These are phyloP conservation scores for Pholis gunnellus DNA, from an alignment of 2,113 vertebrate genomes.

Conservation along the genomic window DNA sequence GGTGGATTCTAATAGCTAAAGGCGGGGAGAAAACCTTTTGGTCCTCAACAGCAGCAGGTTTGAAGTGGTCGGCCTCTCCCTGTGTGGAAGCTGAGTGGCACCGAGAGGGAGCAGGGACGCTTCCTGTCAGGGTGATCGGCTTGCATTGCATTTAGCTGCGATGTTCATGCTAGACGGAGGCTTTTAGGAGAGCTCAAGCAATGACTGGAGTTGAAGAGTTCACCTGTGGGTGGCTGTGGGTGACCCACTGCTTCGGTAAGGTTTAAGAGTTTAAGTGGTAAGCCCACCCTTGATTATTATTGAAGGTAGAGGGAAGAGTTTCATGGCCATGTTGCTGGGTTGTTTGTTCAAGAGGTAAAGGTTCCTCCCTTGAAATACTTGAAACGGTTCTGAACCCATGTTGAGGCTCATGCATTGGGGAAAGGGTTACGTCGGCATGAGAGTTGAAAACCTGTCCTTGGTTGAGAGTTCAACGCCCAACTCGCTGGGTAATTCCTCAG, in stretches of 20 bases:
- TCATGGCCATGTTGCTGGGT: constrained; percentile 21
- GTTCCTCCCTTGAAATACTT: constrained; percentile 13
- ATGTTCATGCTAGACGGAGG: constrained; percentile 46
- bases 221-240: neutral
- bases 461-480: constrained; percentile 60
- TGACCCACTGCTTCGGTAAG: constrained; percentile 20
- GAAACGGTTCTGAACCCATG: constrained; percentile 25
- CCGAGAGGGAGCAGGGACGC: constrained; percentile 17
- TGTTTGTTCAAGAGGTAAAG: constrained; percentile 27
- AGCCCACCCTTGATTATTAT: constrained; percentile 16
- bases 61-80: neutral
- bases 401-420: constrained; percentile 30
- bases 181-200: constrained; percentile 52
- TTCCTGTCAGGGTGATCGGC: constrained; percentile 2
- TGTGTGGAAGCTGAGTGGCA: constrained; percentile 34
- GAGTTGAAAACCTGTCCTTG: constrained; percentile 37
- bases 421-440: constrained; percentile 5
- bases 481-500: constrained; percentile 68
- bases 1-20: constrained; percentile 5
- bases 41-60: constrained; percentile 15
- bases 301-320: constrained; percentile 25
- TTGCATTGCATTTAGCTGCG: constrained; percentile 40
- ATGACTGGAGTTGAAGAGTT: constrained; percentile 22
- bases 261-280: constrained; percentile 21
- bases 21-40: neutral